Base-by-base conservation (phyloP, 2,797 vertebrate species). In the Orestias chungarensis region DNA sequence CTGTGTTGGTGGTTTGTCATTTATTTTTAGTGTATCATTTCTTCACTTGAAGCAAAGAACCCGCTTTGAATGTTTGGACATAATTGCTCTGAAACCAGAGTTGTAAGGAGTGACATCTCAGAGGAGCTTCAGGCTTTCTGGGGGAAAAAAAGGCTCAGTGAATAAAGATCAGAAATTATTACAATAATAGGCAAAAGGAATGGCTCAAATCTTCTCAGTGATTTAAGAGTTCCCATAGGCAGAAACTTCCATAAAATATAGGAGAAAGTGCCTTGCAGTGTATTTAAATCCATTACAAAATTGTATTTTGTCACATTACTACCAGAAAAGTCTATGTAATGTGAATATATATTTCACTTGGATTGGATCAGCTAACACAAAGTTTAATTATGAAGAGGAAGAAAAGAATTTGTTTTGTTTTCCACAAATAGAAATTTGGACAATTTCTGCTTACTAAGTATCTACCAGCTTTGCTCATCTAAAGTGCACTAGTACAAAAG, bases 61-160 rank as follows among this genome's bases (percentile, higher is more conserved):
- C 20, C 4, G 23, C 11, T 23, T 42, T 12, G 27, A 65, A 31
- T 11, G n/a, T 68, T 54, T 54, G 12, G 10, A 54, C 15, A 27
- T 68, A 68, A 52, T 40, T 68, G 35, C 27, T 50, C 46, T 49
- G 23, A 67, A 67, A 35, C 31, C 20, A n/a, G 29, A 33, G 64
- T 65, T 65, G n/a, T 46, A 27, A 29, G 42, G 43, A 31, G 6
- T 25, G 17, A 35, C 52, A 59, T 38, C 57, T 33, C 33, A 61
- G 57, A 61, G 33, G 33, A 38, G 33, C 57, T 61, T n/a, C 57
- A 23, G 8, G 33, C 57, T 61, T 61, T 40, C 38, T 61, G n/a
- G n/a, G n/a, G n/a, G n/a, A n/a, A 61, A 38, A 61, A 20, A 6
- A 4, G 27, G 52, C 14, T 17, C 49, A 17, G 5, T n/a, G 2